Evolutionary conservation across 1,140 invertebrate species (phyloP).

Genomic region (Piezodorus guildinii): DNA sequence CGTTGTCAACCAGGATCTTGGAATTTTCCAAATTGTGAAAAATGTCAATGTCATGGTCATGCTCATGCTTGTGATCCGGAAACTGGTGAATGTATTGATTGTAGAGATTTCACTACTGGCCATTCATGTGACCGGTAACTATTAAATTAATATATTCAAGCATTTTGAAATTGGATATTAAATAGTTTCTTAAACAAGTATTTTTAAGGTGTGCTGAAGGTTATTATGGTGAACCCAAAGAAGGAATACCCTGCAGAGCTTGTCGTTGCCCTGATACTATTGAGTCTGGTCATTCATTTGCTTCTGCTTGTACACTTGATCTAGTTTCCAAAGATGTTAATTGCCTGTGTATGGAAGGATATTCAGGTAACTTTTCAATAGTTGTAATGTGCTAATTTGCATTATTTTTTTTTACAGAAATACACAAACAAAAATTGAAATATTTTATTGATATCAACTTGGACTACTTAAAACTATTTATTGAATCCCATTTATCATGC

Average conservation of each 20-base stretch:
- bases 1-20: slow-evolving; percentile 90
- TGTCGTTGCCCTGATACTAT: slow-evolving; percentile 88
- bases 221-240: slow-evolving; percentile 88
- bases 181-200: not conserved
- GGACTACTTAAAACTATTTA: no score
- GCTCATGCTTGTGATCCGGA: slow-evolving; percentile 84
- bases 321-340: slow-evolving; percentile 76
- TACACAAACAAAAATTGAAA: no score
- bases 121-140: slow-evolving; percentile 67
- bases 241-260: slow-evolving; percentile 81
- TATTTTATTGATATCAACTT: no score
- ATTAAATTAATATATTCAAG: slow-evolving; percentile 2
- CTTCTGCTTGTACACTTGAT: slow-evolving; percentile 77
- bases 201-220: slow-evolving; percentile 63
- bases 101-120: slow-evolving; percentile 77
- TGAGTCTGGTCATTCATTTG: slow-evolving; percentile 73
- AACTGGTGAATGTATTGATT: slow-evolving; percentile 83
- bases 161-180: not conserved
- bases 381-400: not conserved
- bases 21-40: slow-evolving; percentile 90
- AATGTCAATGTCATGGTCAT: slow-evolving; percentile 94
- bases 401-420: no score
- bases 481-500: no score
- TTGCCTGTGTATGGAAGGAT: slow-evolving; percentile 86
- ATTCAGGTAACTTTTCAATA: slow-evolving; percentile 44